phyloP scores from a whole-genome alignment of 2,797 vertebrate species.

The Argya squamiceps region DNA sequence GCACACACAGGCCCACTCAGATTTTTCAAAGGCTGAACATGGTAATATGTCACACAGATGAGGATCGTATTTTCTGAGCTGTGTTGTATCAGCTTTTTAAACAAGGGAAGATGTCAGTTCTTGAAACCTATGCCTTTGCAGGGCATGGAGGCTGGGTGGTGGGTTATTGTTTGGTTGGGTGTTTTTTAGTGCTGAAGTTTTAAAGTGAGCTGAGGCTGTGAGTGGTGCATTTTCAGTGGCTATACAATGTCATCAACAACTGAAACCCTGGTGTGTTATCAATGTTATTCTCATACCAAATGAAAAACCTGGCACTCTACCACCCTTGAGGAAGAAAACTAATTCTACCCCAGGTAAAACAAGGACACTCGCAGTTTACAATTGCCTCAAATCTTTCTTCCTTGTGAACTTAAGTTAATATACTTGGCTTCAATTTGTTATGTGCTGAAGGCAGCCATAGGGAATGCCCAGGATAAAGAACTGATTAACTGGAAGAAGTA shows the following conservation, averaged over 20 bases:
- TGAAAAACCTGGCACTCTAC: neutral
- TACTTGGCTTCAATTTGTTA: neutral
- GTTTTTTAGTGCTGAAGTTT: neutral
- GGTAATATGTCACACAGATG: neutral
- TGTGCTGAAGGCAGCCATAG: neutral
- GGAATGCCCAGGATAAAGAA: neutral
- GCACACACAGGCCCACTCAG: too few relatives aligned
- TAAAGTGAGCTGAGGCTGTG: fast-evolving
- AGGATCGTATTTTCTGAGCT: neutral
- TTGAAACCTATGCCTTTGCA: neutral
- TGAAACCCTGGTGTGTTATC: neutral
- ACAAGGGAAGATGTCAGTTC: neutral
- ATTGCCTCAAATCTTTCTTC: neutral
- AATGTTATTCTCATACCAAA: neutral
- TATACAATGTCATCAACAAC: neutral
- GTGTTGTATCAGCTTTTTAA: neutral
- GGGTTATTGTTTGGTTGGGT: fast-evolving
- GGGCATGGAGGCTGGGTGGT: neutral
- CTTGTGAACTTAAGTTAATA: neutral
- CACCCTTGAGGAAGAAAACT: neutral
- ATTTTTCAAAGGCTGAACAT: neutral
- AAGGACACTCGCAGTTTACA: neutral
- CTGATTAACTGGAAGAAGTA: neutral
- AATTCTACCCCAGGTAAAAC: neutral
- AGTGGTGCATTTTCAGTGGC: fast-evolving